Base-by-base conservation (phyloP, 1,140 invertebrate genomes). In the Himalopsyche phryganea region DNA sequence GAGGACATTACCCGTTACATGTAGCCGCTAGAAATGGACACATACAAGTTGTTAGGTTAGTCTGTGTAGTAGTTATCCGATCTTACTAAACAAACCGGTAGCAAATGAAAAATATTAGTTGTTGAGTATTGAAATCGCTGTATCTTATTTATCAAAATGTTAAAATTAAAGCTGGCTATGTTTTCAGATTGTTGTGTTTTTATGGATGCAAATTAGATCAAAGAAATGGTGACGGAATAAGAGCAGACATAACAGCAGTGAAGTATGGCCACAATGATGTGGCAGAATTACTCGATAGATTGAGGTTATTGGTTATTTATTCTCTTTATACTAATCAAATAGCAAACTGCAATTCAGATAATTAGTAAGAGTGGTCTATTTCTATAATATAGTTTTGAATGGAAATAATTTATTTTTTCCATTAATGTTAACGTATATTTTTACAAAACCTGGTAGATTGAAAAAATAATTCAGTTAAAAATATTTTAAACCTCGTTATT, bases 211-310 rank as follows among this genome's bases (percentile, higher is more conserved):
- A 84, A 58, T 81, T 87, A 6, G 85, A 87, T 63, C 80, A 83
- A 63, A 79, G 80, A 48, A 86, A 87, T 70, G 77, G 78, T 28
- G 87, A 89, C 71, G 89, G 89, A 55, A 86, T 92, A 23, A 83
- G 86, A 40, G 88, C 89, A 9, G 90, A 92, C 70, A 87, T 92
- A 17, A 87, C 88, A 57, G 90, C 90, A 13, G 78, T 91, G 38
- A 89, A 90, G 66, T 83, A 91, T 66, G 89, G 89, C 36, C 82
- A 88, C 69, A 83, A 83, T 42, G 81, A 89, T 62, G 88, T 91
- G 58, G 85, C 86, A 18, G 84, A 85, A 59, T 73, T 93, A 7
- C 75, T 93, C 38, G 84, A 83, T 67, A 84, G 81, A 65, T 72
- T 92, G 33, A 83, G 83, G 75, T 84, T 58, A 46, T 50, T n/a